Evolutionary conservation across 2,797 vertebrate species (phyloP).

Genomic region (Epinephelus coioides): DNA sequence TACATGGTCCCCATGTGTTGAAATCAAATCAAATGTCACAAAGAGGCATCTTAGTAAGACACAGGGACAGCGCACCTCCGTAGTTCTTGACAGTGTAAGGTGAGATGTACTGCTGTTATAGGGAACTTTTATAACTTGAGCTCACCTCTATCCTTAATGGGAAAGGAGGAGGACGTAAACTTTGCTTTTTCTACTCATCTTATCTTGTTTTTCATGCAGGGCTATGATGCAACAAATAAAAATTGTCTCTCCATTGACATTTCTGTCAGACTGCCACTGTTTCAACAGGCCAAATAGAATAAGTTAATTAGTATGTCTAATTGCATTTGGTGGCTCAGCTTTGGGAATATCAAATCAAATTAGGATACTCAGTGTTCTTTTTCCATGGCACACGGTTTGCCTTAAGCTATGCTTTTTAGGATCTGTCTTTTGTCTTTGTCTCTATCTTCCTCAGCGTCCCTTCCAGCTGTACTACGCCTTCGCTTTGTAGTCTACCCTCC

Average conservation of each 20-base stretch:
- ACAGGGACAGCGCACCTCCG: not conserved
- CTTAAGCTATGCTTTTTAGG: conserved; percentile 76
- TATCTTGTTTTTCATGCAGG: conserved; percentile 45
- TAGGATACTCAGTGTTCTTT: conserved; percentile 73
- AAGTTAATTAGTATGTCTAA: conserved; percentile 82
- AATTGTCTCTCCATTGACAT: conserved; percentile 66
- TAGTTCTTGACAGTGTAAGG: not conserved
- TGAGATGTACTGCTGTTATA: not conserved
- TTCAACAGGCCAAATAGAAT: conserved; percentile 73
- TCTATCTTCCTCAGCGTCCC: conserved; percentile 60
- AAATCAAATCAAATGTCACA: not conserved
- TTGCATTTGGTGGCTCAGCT: conserved; percentile 79
- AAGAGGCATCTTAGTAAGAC: no score
- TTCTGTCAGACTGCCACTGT: conserved; percentile 68
- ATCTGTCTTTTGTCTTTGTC: conserved; percentile 75
- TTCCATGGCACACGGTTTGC: conserved; percentile 70
- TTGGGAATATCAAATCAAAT: conserved; percentile 81
- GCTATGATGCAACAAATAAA: conserved; percentile 68
- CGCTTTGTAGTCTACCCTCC: conserved; percentile 55
- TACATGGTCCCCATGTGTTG: not conserved
- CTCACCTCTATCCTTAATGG: not conserved
- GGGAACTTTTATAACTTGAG: not conserved
- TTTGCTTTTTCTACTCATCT: conserved; percentile 35
- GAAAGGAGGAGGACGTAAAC: conserved; percentile 13
- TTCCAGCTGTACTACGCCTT: conserved; percentile 59